Conservation (phyloP, 2,113 vertebrate genomes). For the Gymnorhina tibicen region DNA sequence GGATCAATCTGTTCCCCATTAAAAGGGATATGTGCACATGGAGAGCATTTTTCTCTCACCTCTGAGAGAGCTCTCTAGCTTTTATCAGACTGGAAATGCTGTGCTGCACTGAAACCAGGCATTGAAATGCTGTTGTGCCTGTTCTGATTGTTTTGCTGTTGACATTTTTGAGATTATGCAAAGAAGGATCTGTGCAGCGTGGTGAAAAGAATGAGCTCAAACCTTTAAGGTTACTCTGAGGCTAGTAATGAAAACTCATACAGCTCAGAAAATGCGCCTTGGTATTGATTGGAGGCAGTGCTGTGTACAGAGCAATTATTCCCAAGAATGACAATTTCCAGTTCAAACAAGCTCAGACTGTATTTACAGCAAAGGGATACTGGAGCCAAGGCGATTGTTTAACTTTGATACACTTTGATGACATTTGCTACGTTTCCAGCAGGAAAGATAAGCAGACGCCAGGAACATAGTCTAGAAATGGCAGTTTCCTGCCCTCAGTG, state of each 20-base stretch:
- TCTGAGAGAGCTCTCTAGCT: not conserved
- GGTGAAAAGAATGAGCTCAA: not conserved
- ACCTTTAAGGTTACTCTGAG: not conserved
- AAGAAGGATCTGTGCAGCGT: not conserved
- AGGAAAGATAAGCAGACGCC: slow-evolving; percentile 49
- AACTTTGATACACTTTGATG: slow-evolving; percentile 46
- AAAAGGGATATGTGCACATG: not conserved
- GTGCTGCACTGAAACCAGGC: not conserved
- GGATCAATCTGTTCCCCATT: not conserved
- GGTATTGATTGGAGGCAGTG: not conserved
- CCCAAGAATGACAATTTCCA: not conserved
- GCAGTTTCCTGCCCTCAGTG: slow-evolving; percentile 12
- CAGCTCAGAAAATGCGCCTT: not conserved
- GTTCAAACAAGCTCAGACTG: slow-evolving; percentile 20
- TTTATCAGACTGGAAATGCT: not conserved
- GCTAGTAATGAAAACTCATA: not conserved
- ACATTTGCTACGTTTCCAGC: not conserved
- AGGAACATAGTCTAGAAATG: not conserved
- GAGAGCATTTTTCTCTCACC: not conserved
- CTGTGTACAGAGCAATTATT: not conserved
- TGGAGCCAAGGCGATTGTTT: slow-evolving; percentile 7
- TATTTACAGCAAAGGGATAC: not conserved
- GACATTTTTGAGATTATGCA: not conserved
- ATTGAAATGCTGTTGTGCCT: not conserved
- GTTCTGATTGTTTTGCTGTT: not conserved